Evolutionary conservation across 2,113 vertebrate species (phyloP).

Genomic region (Dasypus novemcinctus): DNA sequence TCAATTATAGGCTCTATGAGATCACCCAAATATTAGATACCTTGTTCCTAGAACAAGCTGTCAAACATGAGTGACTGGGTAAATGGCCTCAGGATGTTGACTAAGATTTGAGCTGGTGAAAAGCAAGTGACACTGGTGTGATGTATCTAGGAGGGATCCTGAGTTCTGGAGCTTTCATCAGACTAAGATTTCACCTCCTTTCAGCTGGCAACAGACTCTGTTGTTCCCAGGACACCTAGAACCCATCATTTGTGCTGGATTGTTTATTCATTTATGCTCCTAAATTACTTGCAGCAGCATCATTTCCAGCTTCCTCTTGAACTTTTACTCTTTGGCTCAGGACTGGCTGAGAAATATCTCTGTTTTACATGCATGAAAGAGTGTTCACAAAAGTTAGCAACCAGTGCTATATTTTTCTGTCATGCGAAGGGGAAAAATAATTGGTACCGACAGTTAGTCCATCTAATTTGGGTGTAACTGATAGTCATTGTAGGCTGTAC

Average conservation of each 20-base stretch:
- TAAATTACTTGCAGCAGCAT: constrained; percentile 32
- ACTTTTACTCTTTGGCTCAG: constrained; percentile 24
- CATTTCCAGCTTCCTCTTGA: constrained; percentile 55
- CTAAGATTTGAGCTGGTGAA: background rate
- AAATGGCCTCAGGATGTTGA: background rate
- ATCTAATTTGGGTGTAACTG: background rate
- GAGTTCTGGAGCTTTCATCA: background rate
- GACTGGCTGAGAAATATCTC: background rate
- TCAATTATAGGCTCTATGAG: background rate
- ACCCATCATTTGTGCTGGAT: background rate
- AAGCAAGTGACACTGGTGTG: background rate
- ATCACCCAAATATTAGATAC: background rate
- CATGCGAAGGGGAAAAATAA: background rate
- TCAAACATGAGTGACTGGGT: background rate
- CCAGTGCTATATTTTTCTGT: background rate
- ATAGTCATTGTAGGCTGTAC: accelerated
- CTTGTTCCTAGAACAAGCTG: background rate
- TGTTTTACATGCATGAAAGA: background rate
- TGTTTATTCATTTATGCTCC: background rate
- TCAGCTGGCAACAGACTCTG: background rate
- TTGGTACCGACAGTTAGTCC: background rate
- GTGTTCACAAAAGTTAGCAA: background rate
- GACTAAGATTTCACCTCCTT: background rate
- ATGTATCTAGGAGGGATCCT: background rate
- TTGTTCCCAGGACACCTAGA: background rate